Evolutionary conservation across 2,113 vertebrate species (phyloP).

Genomic region (Seriola rivoliana): DNA sequence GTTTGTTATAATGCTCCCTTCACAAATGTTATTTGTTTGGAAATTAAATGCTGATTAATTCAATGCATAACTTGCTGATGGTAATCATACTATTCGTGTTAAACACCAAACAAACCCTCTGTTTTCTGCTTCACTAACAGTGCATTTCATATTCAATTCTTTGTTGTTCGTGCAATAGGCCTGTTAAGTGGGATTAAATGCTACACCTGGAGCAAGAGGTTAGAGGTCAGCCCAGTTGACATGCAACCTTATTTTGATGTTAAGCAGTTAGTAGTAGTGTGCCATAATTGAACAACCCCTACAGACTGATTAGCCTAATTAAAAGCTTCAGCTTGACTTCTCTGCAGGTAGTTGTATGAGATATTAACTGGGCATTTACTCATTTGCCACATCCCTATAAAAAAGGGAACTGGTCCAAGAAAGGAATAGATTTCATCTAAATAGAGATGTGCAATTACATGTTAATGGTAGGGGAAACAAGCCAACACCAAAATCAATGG

Average conservation of each 20-base stretch:
- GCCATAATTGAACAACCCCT: neutral
- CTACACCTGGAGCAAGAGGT: conserved; percentile 15
- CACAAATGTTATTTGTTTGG: neutral
- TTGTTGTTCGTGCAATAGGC: neutral
- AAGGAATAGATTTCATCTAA: neutral
- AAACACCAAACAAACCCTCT: neutral
- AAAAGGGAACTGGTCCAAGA: conserved; percentile 11
- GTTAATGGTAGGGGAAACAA: conserved; percentile 31
- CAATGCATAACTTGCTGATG: neutral
- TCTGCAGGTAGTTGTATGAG: neutral
- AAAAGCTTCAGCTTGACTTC: neutral
- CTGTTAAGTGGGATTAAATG: conserved; percentile 19
- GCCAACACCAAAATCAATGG: conserved; percentile 32
- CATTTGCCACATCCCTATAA: conserved; percentile 18
- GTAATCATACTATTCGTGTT: too few relatives aligned
- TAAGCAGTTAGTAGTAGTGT: conserved; percentile 1
- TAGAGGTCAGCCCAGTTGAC: conserved; percentile 25
- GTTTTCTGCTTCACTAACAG: neutral
- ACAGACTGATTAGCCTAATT: neutral
- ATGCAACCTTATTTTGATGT: neutral
- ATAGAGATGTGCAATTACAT: conserved; percentile 33
- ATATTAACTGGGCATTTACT: neutral
- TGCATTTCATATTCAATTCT: neutral
- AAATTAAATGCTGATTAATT: neutral
- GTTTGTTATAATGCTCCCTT: neutral